Percentiles rank a stretch among this genome's conserved stretches.
phyloP scores from a whole-genome alignment of 2,888 invertebrate species.

The Eugnorisma glareosa region DNA sequence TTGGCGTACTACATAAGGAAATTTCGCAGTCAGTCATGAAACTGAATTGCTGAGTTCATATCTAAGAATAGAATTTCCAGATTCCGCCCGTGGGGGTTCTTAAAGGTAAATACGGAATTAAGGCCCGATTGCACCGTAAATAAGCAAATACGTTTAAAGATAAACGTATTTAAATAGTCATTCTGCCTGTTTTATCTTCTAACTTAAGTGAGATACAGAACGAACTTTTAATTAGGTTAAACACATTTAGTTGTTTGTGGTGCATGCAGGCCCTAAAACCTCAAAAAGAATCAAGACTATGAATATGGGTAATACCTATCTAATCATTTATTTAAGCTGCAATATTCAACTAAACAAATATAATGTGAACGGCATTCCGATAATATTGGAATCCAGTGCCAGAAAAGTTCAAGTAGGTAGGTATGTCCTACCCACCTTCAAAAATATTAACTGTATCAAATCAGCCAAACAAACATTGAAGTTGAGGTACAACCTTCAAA shows the following conservation, averaged over 20 bases:
- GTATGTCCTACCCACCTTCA: too few species aligned
- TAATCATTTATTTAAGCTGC: neutral
- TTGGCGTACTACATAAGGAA: neutral
- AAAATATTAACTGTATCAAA: neutral
- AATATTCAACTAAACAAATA: neutral
- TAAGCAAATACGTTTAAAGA: neutral
- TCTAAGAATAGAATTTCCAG: neutral
- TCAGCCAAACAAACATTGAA: neutral
- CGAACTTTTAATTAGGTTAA: neutral
- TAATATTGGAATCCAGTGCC: too few species aligned
- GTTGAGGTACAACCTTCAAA: neutral
- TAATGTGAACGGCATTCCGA: neutral
- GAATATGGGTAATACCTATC: neutral
- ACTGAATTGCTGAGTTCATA: neutral
- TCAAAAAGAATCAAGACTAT: neutral
- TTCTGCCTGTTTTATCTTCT: neutral
- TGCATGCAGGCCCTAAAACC: neutral
- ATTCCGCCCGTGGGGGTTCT: neutral
- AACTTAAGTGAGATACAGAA: neutral
- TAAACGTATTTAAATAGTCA: neutral
- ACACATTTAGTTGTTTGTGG: neutral
- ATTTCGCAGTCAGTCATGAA: constrained; percentile 2
- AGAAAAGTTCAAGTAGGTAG: neutral
- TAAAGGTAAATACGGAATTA: neutral
- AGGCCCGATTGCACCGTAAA: neutral